Base-by-base conservation (phyloP, 2,888 invertebrate genomes). In the Rotaria socialis region DNA sequence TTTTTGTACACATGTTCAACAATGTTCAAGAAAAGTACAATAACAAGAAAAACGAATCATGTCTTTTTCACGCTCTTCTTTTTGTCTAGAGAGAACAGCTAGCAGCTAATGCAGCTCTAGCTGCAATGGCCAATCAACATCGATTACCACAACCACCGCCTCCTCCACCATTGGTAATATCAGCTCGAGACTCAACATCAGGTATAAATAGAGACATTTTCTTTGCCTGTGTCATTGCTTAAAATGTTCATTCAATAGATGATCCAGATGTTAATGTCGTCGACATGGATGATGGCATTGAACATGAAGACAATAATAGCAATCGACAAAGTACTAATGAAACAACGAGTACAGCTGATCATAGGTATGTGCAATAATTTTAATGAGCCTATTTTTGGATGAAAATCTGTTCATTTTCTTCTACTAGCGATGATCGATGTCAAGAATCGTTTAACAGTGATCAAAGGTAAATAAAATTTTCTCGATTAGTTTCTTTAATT, bases 371-470 rank as follows among this genome's bases (percentile, higher is more conserved):
- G 16, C 27, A 67, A 35, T 35, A 67, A 35, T 35, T 35, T 35
- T 35, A 35, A 35, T 35, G 35, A 35, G 35, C 35, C 35, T 35
- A 1, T 1, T 35, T 35, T 35, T 35, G 2, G 35, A 2, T 35
- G 35, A 35, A 35, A 35, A 35, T 35, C 35, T 35, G 35, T 35
- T 35, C 35, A 47, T 47, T 47, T 19, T 47, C 47, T 41, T 24
- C 14, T 19, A 47, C 2, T 47, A 80, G 80, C 47, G 47, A 67
- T 67, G 67, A 80, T 80, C 80, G 80, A n/a, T 80, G 80, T 47
- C 80, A 80, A 80, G 80, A 80, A 80, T 80, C 80, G 6, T 80
- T 80, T 80, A 80, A 80, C 80, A 80, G 80, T 80, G 80, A 80
- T 22, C 80, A 47, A 47, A 80, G 80, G 80, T 80, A 80, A 47